Evolutionary conservation across 2,888 invertebrate genomes (phyloP).

Genomic region (Chouioia cunea): DNA sequence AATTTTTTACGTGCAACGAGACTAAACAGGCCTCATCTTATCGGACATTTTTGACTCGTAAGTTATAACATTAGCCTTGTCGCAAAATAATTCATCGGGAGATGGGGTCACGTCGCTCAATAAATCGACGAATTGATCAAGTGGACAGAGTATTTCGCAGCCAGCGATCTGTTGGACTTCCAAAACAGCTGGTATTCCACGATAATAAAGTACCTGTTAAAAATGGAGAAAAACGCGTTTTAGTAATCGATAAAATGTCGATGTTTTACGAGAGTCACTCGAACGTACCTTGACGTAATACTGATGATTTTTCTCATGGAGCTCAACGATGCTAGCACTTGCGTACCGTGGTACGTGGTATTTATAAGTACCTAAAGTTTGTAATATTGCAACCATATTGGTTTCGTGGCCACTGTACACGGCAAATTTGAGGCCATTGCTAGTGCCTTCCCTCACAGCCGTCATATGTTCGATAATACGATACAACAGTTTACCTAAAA

Average conservation of each 20-base stretch:
- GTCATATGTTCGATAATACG: conserved; percentile 46
- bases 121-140: conserved; percentile 69
- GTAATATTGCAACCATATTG: conserved; percentile 58
- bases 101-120: conserved; percentile 69
- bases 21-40: too few relatives aligned
- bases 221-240: conserved; percentile 3
- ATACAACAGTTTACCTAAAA: conserved; percentile 61
- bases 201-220: conserved; percentile 30
- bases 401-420: conserved; percentile 61
- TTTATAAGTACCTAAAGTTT: conserved; percentile 57
- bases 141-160: conserved; percentile 71
- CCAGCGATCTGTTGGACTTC: conserved; percentile 68
- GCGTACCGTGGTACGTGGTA: conserved; percentile 59
- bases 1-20: too few relatives aligned
- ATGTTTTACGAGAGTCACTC: not conserved
- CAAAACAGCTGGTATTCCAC: conserved; percentile 66
- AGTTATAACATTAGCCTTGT: conserved; percentile 22
- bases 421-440: conserved; percentile 61
- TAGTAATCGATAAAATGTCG: not conserved
- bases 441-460: conserved; percentile 56
- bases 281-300: conserved; percentile 59
- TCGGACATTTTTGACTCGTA: too few relatives aligned
- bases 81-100: conserved; percentile 61
- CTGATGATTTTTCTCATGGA: conserved; percentile 51
- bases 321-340: conserved; percentile 60